Evolutionary conservation across 2,888 invertebrate species (phyloP).

Genomic region (Orchestes rusci): DNA sequence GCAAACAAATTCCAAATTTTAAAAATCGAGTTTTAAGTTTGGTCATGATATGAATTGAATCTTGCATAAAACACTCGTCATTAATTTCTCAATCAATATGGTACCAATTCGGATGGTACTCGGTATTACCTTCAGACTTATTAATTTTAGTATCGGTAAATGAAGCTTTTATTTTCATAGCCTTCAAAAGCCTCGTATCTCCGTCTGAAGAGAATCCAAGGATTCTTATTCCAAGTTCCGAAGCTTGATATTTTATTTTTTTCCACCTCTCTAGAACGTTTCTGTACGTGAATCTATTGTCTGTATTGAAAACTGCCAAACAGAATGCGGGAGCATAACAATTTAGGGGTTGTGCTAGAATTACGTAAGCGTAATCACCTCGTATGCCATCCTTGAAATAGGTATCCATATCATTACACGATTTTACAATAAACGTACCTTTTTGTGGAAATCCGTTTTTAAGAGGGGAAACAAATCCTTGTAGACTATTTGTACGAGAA

Average conservation of each 20-base stretch:
- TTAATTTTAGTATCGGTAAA: not conserved
- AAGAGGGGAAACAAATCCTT: not conserved
- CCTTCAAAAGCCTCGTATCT: slow-evolving; percentile 10
- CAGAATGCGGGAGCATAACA: slow-evolving; percentile 8
- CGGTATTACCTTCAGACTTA: not conserved
- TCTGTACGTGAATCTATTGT: slow-evolving; percentile 6
- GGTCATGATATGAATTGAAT: slow-evolving; percentile 13
- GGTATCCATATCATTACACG: slow-evolving; percentile 1
- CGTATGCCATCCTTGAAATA: not conserved
- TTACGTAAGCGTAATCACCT: slow-evolving; percentile 8
- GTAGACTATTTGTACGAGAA: not conserved
- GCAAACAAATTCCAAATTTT: slow-evolving; percentile 8
- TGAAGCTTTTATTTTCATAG: slow-evolving; percentile 9
- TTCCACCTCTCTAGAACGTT: slow-evolving; percentile 5
- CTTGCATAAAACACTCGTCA: slow-evolving; percentile 11
- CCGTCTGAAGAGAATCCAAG: slow-evolving; percentile 14
- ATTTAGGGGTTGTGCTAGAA: slow-evolving; percentile 9
- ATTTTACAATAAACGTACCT: not conserved
- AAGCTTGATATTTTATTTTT: slow-evolving; percentile 1
- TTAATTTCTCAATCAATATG: slow-evolving; percentile 3
- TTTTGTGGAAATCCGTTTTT: slow-evolving; percentile 5
- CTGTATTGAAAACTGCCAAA: slow-evolving; percentile 9
- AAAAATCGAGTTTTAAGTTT: slow-evolving; percentile 17
- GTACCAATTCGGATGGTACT: slow-evolving; percentile 7
- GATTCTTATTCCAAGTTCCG: slow-evolving; percentile 13